These are phyloP conservation scores for Clinocottus analis DNA, from an alignment of 2,113 vertebrate species.

Conservation along the genomic window DNA sequence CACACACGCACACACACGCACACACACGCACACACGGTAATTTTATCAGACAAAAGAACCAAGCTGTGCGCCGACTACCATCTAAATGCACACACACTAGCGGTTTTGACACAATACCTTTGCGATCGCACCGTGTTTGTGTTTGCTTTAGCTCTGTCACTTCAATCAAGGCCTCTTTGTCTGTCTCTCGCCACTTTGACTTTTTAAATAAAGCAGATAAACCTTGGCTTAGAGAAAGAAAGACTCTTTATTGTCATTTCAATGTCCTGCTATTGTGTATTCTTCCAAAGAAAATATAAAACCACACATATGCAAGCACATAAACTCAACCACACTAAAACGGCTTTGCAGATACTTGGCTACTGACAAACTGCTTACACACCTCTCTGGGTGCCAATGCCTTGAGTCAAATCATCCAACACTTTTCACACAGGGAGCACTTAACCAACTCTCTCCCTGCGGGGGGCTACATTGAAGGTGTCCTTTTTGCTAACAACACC, in stretches of 20 bases:
- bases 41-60: constrained; percentile 66
- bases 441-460: constrained; percentile 54
- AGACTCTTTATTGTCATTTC: background rate
- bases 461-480: constrained; percentile 68
- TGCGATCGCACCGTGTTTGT: no score
- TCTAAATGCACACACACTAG: constrained; percentile 65
- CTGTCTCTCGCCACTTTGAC: constrained; percentile 16
- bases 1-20: background rate
- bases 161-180: constrained; percentile 65
- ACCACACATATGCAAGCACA: background rate
- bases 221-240: background rate
- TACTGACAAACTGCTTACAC: constrained; percentile 68
- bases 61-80: constrained; percentile 34
- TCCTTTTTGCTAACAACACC: constrained; percentile 65
- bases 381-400: constrained; percentile 58
- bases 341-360: constrained; percentile 45
- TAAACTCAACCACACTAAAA: constrained; percentile 24
- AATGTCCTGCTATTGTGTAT: background rate
- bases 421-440: constrained; percentile 61
- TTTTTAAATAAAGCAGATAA: background rate
- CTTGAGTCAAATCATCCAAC: constrained; percentile 64
- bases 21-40: constrained; percentile 20
- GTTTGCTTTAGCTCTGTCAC: constrained; percentile 33
- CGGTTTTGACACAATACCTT: constrained; percentile 58
- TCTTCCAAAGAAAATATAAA: background rate